phyloP scores from a whole-genome alignment of 2,797 vertebrate genomes.

The Coregonus sp. region DNA sequence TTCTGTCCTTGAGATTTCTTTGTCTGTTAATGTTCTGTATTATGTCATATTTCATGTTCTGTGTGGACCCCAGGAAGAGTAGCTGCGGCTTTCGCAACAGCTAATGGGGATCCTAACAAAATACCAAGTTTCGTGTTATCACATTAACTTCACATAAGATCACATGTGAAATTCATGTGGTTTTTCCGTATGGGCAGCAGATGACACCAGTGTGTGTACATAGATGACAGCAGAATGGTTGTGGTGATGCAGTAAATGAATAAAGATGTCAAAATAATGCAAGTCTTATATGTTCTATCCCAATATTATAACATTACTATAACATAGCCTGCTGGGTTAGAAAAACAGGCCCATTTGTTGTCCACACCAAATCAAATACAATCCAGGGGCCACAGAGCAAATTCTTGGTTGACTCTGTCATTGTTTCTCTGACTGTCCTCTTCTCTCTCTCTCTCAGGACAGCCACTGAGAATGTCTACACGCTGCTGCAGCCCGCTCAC shows the following conservation, averaged over 20 bases:
- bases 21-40: no score
- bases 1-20: no score
- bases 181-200: neutral
- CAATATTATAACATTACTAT: neutral
- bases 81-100: no score
- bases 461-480: conserved; percentile 75
- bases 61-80: no score
- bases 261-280: conserved; percentile 38
- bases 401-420: neutral
- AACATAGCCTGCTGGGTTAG: neutral
- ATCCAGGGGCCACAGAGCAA: neutral
- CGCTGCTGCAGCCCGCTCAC: conserved; percentile 70
- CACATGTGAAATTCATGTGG: no score
- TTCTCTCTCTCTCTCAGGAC: conserved; percentile 48
- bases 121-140: no score
- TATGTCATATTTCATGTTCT: no score
- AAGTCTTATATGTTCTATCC: conserved; percentile 38
- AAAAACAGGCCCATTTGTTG: neutral
- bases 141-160: no score
- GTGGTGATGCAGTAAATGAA: neutral
- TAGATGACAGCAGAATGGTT: conserved; percentile 16
- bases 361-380: neutral
- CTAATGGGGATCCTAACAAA: no score
- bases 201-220: conserved; percentile 46
- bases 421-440: neutral